Base-by-base conservation (phyloP, 2,113 vertebrate species). In the Trinectes maculatus region DNA sequence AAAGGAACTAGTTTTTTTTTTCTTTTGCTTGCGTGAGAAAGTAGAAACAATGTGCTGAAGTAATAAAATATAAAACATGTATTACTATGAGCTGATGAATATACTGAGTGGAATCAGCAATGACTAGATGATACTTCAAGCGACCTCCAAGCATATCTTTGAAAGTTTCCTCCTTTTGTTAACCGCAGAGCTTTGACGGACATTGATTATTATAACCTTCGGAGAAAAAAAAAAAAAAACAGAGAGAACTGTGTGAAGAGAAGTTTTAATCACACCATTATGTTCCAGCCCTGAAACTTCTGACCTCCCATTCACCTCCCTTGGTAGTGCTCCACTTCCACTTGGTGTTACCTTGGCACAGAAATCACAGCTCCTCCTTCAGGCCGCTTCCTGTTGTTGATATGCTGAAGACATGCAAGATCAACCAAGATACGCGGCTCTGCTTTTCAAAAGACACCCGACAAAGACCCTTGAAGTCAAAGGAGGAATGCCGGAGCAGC, bases 341-440 rank as follows among this genome's bases (percentile, higher is more conserved):
- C 62, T 39, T 21, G 22, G 36, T 36, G 44, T 25, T 71, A 73
- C 78, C 58, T 64, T 56, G 62, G 33, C 48, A 55, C 33, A 58
- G 24, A 70, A 60, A 63, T 53, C 68, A 21, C 33, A 4, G 25
- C 31, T 52, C 42, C 42, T 71, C 47, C 74, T 75, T 59, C 4
- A 26, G 58, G 48, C 47, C 25, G 44, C 79, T 78, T 88, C 73
- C 79, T 82, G 77, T 77, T 80, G 69, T 68, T 80, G 66, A 81
- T 64, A 61, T 8, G 22, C 52, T 74, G 63, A 67, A 78, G 74
- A 82, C 74, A 61, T 43, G 72, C 49, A 51, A 84, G 80, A 85
- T 80, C 61, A 79, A 77, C 47, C 15, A 1, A 64, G 79, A 85
- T 56, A 58, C 24, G 9, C 31, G 64, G 65, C 51, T 67, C 48